Evolutionary conservation across 2,113 vertebrate species (phyloP), one percentile per base, ranked within the genome.

Genomic region (Bubo blakistoni): DNA sequence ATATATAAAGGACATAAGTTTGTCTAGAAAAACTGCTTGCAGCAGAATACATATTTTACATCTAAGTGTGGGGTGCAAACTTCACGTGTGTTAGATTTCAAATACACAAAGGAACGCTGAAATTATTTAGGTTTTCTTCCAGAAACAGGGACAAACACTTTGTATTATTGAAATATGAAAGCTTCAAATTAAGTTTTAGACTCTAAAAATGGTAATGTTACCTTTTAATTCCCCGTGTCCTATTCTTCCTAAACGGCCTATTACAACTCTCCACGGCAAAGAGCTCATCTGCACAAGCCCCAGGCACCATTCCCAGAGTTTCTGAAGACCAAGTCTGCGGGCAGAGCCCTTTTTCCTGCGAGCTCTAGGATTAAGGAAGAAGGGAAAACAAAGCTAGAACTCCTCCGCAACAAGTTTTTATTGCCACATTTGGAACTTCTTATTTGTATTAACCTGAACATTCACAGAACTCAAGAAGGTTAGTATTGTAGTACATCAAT

Each of bases 341-440:
- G 99, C 99, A n/a, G 99, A 99, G n/a, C 99, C 99, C 90, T 99
- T 99, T 99, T 99, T 99, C 98, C 99, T 99, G 89, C 99, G 98
- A 89, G 99, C 99, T 96, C 99, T 99, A 82, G 12, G 86, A 81
- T 42, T 27, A 13, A 93, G 44, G 62, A 55, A 81, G 29, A 62
- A 29, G 5, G 4, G 47, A 66, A 78, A 85, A 80, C 19, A 81
- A 81, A 88, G 22, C 9, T 71, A 40, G 58, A 84, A 79, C 4
- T 8, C 67, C 40, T 16, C n/a, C 44, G 72, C 61, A 72, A 32
- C 15, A 42, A 59, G 40, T 44, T 78, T 76, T 80, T 65, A 74
- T 32, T 63, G 67, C 42, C 49, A 32, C 3, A 0, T 47, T 71
- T 65, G 16, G 21, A 66, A 49, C 29, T 46, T 55, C 29, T 46